Evolutionary conservation across 2,888 invertebrate species (phyloP), one percentile per base, ranked within the genome.

Genomic region (Athripsodes cinereus): DNA sequence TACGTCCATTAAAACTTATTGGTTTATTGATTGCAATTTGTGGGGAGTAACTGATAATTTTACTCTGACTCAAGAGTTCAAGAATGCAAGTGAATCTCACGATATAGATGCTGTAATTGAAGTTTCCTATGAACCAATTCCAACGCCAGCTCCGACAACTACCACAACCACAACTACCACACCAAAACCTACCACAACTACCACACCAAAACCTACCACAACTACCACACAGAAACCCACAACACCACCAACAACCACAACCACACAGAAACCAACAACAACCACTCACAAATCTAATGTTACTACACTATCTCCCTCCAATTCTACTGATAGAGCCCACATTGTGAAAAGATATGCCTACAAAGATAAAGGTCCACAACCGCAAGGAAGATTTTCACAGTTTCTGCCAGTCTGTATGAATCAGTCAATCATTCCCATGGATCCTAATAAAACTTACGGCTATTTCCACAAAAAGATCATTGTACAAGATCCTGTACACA

Each of bases 11-110:
- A 70, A 80, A 22, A 86, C 87, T 0, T 88, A 83, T 70, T 92
- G 92, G 92, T 91, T 90, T 67, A 79, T 89, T 60, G 88, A 92
- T 70, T 92, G 92, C 68, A 72, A 78, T 53, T 86, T 85, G 67
- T 77, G 85, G 53, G 89, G 87, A 35, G 74, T 81, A 62, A 83
- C 85, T 0, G 74, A 76, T 54, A 82, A 85, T 66, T 81, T 83
- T 47, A 72, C 76, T 10, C 82, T 87, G 62, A 72, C 75, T 53
- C 82, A 82, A 66, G 85, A 84, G 60, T 92, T 88, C 68, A 75
- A 79, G 0, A 76, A 80, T 66, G 74, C 82, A 2, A 83, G 85
- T 69, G 70, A 74, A 57, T 73, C 76, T 34, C 85, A 87, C 68
- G 73, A 77, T 34, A 73, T 91, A 51, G 88, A 89, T 70, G 87